These are phyloP conservation scores for Drosophila monieri DNA, from an alignment of 2,888 invertebrate species.

Conservation along the genomic window DNA sequence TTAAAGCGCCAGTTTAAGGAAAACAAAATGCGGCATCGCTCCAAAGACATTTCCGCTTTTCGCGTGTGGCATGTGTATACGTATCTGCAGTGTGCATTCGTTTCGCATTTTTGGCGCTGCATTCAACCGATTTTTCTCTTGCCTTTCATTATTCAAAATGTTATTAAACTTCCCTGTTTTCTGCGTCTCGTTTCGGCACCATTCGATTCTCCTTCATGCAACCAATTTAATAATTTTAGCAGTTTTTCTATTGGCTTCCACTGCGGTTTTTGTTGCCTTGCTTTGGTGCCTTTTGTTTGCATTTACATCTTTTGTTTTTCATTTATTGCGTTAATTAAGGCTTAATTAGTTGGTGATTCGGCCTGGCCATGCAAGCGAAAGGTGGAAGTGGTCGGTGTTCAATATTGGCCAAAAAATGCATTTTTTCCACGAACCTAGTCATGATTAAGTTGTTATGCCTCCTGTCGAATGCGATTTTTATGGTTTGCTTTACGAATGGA, in stretches of 20 bases:
- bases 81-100: slow-evolving; percentile 57
- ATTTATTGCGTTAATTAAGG: slow-evolving; percentile 69
- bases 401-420: slow-evolving; percentile 29
- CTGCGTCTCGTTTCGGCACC: slow-evolving; percentile 43
- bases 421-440: slow-evolving; percentile 15
- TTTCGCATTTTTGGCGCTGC: slow-evolving; percentile 56
- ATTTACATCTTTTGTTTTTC: slow-evolving; percentile 42
- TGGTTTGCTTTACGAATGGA: not conserved
- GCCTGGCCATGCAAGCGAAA: slow-evolving; percentile 68
- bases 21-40: slow-evolving; percentile 69
- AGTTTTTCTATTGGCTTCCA: slow-evolving; percentile 14
- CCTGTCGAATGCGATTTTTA: not conserved
- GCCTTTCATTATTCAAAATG: slow-evolving; percentile 66
- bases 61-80: slow-evolving; percentile 55
- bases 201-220: slow-evolving; percentile 54
- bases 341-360: slow-evolving; percentile 67
- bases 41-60: slow-evolving; percentile 70
- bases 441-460: slow-evolving; percentile 30
- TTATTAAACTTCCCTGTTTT: slow-evolving; percentile 77
- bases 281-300: slow-evolving; percentile 16
- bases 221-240: slow-evolving; percentile 38
- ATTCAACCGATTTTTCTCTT: slow-evolving; percentile 36
- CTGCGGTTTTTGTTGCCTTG: slow-evolving; percentile 30
- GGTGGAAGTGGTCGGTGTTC: slow-evolving; percentile 67
- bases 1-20: slow-evolving; percentile 66